Percentiles rank a stretch among this genome's conserved stretches.
phyloP scores from a whole-genome alignment of 2,888 invertebrate genomes.

The Pammene fasciana region DNA sequence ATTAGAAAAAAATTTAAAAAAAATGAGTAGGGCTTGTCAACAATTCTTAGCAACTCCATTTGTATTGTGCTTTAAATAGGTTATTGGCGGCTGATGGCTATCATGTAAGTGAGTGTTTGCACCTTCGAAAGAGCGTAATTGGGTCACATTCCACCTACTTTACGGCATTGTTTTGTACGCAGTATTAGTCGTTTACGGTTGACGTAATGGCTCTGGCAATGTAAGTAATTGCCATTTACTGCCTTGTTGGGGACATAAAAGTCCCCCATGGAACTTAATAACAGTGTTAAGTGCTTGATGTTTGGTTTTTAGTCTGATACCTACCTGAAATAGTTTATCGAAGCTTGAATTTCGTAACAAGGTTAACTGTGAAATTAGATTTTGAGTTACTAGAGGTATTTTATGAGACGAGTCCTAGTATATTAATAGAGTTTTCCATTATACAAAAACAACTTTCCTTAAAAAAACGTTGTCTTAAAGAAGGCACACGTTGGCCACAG shows the following conservation, averaged over 20 bases:
- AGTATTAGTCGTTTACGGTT: constrained; percentile 35
- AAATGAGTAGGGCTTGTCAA: not conserved
- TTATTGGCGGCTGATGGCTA: constrained; percentile 23
- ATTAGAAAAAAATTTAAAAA: not conserved
- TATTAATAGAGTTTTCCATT: too few species aligned
- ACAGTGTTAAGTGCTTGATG: constrained; percentile 31
- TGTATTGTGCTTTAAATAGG: constrained; percentile 12
- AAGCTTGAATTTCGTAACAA: constrained; percentile 6
- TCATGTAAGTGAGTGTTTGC: not conserved
- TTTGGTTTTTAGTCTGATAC: constrained; percentile 21
- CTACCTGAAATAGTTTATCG: constrained; percentile 7
- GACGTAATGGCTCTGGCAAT: constrained; percentile 27
- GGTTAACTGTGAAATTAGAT: not conserved
- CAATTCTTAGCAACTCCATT: not conserved
- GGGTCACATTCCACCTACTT: not conserved
- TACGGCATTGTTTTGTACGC: not conserved
- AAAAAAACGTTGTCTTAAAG: too few species aligned
- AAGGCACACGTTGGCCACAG: too few species aligned
- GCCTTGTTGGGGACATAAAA: constrained; percentile 39
- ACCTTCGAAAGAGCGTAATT: not conserved
- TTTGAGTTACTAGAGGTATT: not conserved
- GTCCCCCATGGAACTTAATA: constrained; percentile 34
- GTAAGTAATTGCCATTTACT: constrained; percentile 40
- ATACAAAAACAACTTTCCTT: too few species aligned
- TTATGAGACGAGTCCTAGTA: too few species aligned